A percentile compares a stretch with the other conserved stretches of the same genome.
phyloP scores from a whole-genome alignment of 30 jellyfish, hydroid and myxozoan species.

The Cassiopea xamachana region DNA sequence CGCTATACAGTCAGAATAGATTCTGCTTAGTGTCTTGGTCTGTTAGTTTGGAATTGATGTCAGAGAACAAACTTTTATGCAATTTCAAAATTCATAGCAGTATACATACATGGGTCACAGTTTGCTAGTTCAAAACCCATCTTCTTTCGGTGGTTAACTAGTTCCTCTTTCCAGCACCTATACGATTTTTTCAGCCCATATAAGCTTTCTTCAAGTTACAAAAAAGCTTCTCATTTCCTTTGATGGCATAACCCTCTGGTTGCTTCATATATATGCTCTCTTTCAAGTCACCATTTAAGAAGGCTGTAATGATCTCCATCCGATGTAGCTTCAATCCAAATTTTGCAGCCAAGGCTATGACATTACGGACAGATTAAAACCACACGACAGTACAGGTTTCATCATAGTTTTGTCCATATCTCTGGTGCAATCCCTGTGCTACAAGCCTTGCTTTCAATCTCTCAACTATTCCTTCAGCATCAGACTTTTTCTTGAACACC shows the following conservation, averaged over 20 bases:
- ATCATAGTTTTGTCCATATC: constrained; percentile 50
- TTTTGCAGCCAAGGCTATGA: constrained; percentile 56
- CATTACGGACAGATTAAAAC: constrained; percentile 54
- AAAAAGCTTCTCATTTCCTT: constrained; percentile 38
- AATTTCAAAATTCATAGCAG: too few species aligned
- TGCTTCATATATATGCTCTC: constrained; percentile 78
- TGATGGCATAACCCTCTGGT: constrained; percentile 68
- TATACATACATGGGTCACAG: constrained; percentile 51
- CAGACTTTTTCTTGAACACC: too few species aligned
- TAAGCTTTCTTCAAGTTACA: constrained; percentile 26
- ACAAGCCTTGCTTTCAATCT: constrained; percentile 62
- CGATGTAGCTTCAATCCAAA: background rate
- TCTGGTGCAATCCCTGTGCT: constrained; percentile 57
- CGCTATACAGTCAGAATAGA: too few species aligned
- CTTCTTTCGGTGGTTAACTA: constrained; percentile 28
- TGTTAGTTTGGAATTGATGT: too few species aligned
- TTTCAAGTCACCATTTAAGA: too few species aligned
- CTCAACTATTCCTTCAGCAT: constrained; percentile 47
- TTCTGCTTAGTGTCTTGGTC: too few species aligned
- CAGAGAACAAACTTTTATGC: too few species aligned
- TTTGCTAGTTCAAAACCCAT: constrained; percentile 22
- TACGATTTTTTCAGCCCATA: constrained; percentile 62
- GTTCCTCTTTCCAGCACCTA: constrained; percentile 59
- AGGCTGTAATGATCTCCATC: too few species aligned
- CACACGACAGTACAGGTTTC: constrained; percentile 65